Base-by-base conservation (phyloP, 2,888 invertebrate genomes). In the Hipparchia semele region DNA sequence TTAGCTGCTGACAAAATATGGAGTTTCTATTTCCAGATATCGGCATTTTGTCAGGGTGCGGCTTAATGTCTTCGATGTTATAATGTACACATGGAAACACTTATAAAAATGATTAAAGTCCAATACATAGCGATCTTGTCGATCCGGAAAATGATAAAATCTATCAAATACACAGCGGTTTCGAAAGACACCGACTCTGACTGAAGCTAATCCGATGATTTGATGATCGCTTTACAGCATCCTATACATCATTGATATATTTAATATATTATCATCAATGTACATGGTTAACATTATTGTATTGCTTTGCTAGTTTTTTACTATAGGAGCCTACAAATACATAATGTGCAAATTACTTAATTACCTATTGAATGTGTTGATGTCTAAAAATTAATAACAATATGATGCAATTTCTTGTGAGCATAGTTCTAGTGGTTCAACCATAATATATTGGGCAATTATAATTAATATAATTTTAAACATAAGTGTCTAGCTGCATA, bases 11-110 rank as follows among this genome's bases (percentile, higher is more conserved):
- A 92, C 92, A 92, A 94, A 68, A 68, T 68, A 92, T 92, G 93
- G 92, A 92, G 92, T 91, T 90, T 92, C 93, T 93, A 93, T 93
- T 93, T 93, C 92, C 90, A 93, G 92, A 90, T 90, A 91, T 92
- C 89, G 89, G 90, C 90, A 86, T 90, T 90, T 90, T 88, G 86
- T 90, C 87, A 84, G 91, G 93, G 92, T 91, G 92, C 90, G 92
- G 91, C 90, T 91, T 88, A 87, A 85, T 83, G 79, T 78, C 81
- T 85, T 81, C 70, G 9, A 58, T 66, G 84, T 82, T 83, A 79
- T 79, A 83, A 82, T 74, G 2, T 77, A 73, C 75, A 73, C 71
- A 74, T 68, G 70, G 56, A 65, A 72, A 72, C 71, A 68, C n/a
- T 64, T 54, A 60, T 69, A 66, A n/a, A 65, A 65, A 45, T 9